Evolutionary conservation across 2,888 invertebrate genomes (phyloP).

Genomic region (Pardosa pseudoannulata): DNA sequence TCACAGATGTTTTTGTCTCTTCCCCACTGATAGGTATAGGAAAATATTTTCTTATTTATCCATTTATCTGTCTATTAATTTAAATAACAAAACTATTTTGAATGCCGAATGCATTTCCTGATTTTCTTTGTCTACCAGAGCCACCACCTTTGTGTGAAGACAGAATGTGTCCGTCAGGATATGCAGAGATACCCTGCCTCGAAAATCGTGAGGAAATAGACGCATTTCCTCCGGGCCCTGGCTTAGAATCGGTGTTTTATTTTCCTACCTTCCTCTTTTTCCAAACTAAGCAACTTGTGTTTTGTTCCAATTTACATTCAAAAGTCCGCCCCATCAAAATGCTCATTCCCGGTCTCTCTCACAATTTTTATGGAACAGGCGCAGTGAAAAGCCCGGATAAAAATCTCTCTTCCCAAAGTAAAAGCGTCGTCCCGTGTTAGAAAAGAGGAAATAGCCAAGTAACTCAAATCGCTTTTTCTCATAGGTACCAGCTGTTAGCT

Average conservation of each 20-base stretch:
- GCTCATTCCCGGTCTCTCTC: not conserved
- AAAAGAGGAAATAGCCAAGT: not conserved
- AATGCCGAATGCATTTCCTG: too few relatives aligned
- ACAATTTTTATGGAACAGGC: not conserved
- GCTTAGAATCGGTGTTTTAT: too few relatives aligned
- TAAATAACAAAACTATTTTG: too few relatives aligned
- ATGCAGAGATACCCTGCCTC: too few relatives aligned
- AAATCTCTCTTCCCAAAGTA: not conserved
- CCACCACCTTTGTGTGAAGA: too few relatives aligned
- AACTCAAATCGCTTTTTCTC: not conserved
- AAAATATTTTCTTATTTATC: too few relatives aligned
- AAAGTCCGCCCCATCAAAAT: not conserved
- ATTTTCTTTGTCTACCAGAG: too few relatives aligned
- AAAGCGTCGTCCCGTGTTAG: not conserved
- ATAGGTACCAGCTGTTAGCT: constrained; percentile 48
- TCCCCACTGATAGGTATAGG: too few relatives aligned
- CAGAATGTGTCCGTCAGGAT: too few relatives aligned
- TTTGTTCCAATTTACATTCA: not conserved
- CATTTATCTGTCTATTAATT: too few relatives aligned
- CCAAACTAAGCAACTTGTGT: not conserved
- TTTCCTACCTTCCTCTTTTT: not conserved
- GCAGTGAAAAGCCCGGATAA: not conserved
- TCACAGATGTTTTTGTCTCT: too few relatives aligned
- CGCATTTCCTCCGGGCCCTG: not conserved
- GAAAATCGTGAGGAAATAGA: too few relatives aligned